Base-by-base conservation (phyloP, 2,888 invertebrate genomes). In the Parnassius orleans region DNA sequence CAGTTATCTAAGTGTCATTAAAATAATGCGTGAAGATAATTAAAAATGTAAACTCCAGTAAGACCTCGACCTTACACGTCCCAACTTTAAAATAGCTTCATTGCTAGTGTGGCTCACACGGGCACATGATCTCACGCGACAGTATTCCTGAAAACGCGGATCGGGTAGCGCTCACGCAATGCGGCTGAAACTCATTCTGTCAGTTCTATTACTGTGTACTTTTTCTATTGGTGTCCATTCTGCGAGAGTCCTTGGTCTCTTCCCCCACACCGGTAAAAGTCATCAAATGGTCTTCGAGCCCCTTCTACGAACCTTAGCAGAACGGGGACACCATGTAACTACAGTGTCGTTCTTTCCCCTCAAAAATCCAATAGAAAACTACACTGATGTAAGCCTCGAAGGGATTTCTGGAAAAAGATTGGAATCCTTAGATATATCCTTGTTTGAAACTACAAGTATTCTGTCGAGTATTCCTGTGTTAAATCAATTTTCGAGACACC, bases 271-370 rank as follows among this genome's bases (percentile, higher is more conserved):
- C 0, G 93, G 93, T 0, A 92, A 92, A 64, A 95, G 94, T 69
- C 95, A 95, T 70, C 94, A 93, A 69, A 88, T 92, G 76, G 93
- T 94, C 0, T 94, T 93, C 74, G 88, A 93, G 53, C 92, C 92
- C 0, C 78, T 94, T 2, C 73, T 94, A 10, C 85, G 83, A 57
- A 90, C 86, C 52, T 77, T 95, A 58, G 93, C 93, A 0, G 82
- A 84, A 33, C 86, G 92, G 54, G 94, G 94, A 1, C 94, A 95
- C 72, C 87, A 94, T 53, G 75, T 95, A 3, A 94, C 94, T 12
- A 93, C 94, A 1, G 84, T 93, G 1, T 93, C 93, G 0, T 92
- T 93, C 77, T 94, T 93, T 74, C 94, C 94, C 0, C 68, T 83
- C 53, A 85, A 85, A 66, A 75, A 87, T 63, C 87, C 90, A 5